These are phyloP conservation scores for Pterostichus niger DNA, from an alignment of 2,888 invertebrate species.

Conservation along the genomic window DNA sequence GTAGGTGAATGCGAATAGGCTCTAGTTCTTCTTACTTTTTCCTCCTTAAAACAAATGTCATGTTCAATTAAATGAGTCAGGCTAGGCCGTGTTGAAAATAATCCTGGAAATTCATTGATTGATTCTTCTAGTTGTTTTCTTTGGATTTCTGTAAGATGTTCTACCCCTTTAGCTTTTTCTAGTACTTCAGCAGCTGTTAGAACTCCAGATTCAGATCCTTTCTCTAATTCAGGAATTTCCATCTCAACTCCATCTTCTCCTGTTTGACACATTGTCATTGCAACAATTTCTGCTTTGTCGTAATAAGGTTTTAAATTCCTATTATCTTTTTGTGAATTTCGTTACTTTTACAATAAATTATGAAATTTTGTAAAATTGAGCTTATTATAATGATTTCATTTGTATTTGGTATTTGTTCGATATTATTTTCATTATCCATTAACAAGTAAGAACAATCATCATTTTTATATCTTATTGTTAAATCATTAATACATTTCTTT, in stretches of 20 bases:
- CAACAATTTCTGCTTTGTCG: slow-evolving; percentile 39
- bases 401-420: too few relatives aligned
- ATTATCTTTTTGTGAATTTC: too few relatives aligned
- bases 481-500: too few relatives aligned
- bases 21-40: slow-evolving; percentile 15
- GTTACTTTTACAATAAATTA: too few relatives aligned
- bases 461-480: too few relatives aligned
- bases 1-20: slow-evolving; percentile 42
- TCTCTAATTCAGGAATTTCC: slow-evolving; percentile 25
- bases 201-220: neutral
- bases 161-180: slow-evolving; percentile 21
- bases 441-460: too few relatives aligned
- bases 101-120: slow-evolving; percentile 25
- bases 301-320: slow-evolving; percentile 46
- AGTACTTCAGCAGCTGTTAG: slow-evolving; percentile 1
- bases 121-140: slow-evolving; percentile 3
- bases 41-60: slow-evolving; percentile 20
- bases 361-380: too few relatives aligned
- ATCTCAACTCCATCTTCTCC: slow-evolving; percentile 29
- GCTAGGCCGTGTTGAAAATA: slow-evolving; percentile 22
- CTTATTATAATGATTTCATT: too few relatives aligned
- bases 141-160: slow-evolving; percentile 5
- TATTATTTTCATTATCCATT: too few relatives aligned
- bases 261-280: neutral
- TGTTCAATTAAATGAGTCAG: slow-evolving; percentile 19